Evolutionary conservation across 2,797 vertebrate species (phyloP), one percentile per base, ranked within the genome.

Genomic region (Acanthis flammea): DNA sequence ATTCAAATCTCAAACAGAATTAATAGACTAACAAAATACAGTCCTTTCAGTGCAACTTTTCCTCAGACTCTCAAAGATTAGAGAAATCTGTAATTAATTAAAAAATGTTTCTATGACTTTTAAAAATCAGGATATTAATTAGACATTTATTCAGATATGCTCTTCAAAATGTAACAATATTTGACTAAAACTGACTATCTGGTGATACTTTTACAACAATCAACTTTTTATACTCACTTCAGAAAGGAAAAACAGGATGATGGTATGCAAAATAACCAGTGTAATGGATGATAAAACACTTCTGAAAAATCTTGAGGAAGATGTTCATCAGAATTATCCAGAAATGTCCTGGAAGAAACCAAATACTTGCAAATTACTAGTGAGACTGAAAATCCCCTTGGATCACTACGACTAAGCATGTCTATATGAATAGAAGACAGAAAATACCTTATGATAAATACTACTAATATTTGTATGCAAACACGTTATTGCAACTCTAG

Each of bases 231-330:
- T 94, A 97, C 98, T 97, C 61, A 98, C 98, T 97, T 97, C 63
- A 95, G 76, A 63, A 96, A 86, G 65, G 93, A 97, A 79, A 94
- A 98, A 72, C 98, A 95, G 77, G 98, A 97, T 30, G 98, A 98
- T 67, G 98, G 96, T 89, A 99, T 96, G 86, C 97, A 98, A 75
- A 96, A 98, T 58, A 99, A 92, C 99, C 99, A 99, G 42, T 96
- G 97, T 47, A 98, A 94, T 47, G 96, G 96, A 70, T 96, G 93
- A 66, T 91, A 95, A 71, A 94, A 95, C 58, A 94, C 75, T 51
- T 96, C 39, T 44, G 95, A 95, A 74, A 96, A 80, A 89, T 95
- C 53, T 94, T 87, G 88, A 57, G 75, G 48, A 73, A 91, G 71
- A 18, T 24, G 30, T 79, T 97, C 51, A 55, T 92, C 86, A 90